Base-by-base conservation (phyloP, 1,140 invertebrate species). In the Drosophila setifemur region DNA sequence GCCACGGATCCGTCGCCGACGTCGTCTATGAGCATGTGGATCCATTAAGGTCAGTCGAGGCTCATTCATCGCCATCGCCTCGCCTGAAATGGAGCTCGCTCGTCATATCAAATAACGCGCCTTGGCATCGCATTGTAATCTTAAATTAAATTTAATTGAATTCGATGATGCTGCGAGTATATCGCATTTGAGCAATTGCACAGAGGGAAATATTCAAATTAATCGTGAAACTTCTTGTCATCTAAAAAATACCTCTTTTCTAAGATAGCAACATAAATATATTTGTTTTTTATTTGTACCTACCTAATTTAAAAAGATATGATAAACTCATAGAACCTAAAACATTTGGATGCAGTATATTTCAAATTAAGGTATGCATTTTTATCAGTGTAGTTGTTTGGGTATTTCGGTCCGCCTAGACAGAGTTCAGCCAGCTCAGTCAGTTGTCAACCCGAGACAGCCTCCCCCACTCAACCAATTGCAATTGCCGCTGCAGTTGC, bases 101-200 rank as follows among this genome's bases (percentile, higher is more conserved):
- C 43, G 61, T 60, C 57, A 71, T 76, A 53, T 67, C 67, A 69
- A 47, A 61, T 68, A 55, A 54, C 68, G 69, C 70, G 70, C 57
- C 58, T 73, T 63, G 57, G 58, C 69, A 54, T 66, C 33, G 67
- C 64, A 89, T 70, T 89, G 73, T 76, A 81, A 85, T 85, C 88
- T 89, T 85, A 88, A 89, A 89, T 89, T 89, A 89, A 89, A 89
- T 88, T 89, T 87, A 89, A 89, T 89, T 89, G 88, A 89, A 89
- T 88, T 73, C 81, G 81, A 83, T 83, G 75, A 68, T 86, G 72
- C 60, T 47, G 66, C 42, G 25, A 26, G 37, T 70, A 49, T 37
- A 52, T 64, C 14, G 31, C 31, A 29, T 29, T 29, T 29, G n/a
- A 29, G 28, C 29, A 31, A 31, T 11, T 37, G 33, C 33, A 37